These are phyloP conservation scores for Sapajus apella DNA, from an alignment of 2,113 vertebrate species.

Conservation along the genomic window DNA sequence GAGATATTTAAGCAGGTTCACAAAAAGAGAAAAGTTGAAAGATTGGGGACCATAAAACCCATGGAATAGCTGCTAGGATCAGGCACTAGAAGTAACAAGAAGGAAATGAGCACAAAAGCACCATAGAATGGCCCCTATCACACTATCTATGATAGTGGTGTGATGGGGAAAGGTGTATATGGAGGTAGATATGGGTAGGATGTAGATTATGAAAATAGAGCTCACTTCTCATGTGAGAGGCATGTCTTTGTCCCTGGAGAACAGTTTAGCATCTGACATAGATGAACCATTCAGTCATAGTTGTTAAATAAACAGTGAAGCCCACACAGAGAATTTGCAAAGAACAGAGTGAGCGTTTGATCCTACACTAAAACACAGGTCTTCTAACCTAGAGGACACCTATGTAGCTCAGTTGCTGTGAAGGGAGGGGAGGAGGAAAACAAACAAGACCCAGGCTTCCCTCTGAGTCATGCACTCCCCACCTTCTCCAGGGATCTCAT, in stretches of 20 bases:
- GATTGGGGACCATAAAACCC: not conserved
- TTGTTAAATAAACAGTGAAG: conserved; percentile 33
- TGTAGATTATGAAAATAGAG: conserved; percentile 2
- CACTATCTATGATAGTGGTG: not conserved
- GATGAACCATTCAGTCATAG: conserved; percentile 6
- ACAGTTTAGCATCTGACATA: conserved; percentile 31
- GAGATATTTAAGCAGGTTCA: not conserved
- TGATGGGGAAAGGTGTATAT: not conserved
- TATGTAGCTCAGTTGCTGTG: not conserved
- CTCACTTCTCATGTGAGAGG: not conserved
- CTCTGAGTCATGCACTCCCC: not conserved
- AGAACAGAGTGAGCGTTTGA: not conserved
- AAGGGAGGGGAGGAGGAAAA: not conserved
- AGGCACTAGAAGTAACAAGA: not conserved
- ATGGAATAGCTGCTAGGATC: not conserved
- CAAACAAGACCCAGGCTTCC: not conserved
- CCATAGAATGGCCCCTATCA: not conserved
- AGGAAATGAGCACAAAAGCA: not conserved
- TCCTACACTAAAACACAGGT: not conserved
- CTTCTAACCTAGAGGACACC: not conserved
- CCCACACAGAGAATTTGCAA: not conserved
- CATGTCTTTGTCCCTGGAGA: conserved; percentile 46
- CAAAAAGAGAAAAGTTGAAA: conserved; percentile 15
- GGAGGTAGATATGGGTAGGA: not conserved
- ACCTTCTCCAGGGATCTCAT: conserved; percentile 70